phyloP scores from a whole-genome alignment of 1,140 invertebrate genomes.

The Babylonia areolata region DNA sequence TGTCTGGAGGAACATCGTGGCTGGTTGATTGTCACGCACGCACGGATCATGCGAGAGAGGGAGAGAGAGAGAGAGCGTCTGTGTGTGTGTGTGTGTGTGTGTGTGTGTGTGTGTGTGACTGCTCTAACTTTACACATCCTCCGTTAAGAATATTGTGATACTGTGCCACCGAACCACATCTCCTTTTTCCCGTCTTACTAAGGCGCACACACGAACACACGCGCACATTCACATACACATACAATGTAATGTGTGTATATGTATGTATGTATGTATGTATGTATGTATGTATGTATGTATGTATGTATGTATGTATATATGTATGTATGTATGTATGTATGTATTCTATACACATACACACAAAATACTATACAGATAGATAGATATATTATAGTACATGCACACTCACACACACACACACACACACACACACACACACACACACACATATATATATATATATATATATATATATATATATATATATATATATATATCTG shows the following conservation, averaged over 20 bases:
- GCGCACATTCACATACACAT: background rate
- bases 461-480: no score
- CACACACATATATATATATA: no score
- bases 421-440: background rate
- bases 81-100: constrained; percentile 14
- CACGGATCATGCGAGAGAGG: no score
- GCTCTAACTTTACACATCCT: background rate
- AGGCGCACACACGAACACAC: background rate
- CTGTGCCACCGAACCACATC: no score
- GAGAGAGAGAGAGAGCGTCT: background rate
- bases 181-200: background rate
- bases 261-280: background rate
- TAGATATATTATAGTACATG: no score
- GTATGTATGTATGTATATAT: background rate
- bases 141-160: no score
- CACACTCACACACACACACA: background rate
- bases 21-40: no score
- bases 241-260: background rate
- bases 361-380: background rate
- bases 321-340: background rate
- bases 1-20: no score
- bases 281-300: background rate
- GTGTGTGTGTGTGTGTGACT: constrained; percentile 13
- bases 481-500: no score
- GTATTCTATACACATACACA: background rate